These are phyloP conservation scores for Monochamus saltuarius DNA, from an alignment of 1,140 invertebrate species.

Conservation along the genomic window DNA sequence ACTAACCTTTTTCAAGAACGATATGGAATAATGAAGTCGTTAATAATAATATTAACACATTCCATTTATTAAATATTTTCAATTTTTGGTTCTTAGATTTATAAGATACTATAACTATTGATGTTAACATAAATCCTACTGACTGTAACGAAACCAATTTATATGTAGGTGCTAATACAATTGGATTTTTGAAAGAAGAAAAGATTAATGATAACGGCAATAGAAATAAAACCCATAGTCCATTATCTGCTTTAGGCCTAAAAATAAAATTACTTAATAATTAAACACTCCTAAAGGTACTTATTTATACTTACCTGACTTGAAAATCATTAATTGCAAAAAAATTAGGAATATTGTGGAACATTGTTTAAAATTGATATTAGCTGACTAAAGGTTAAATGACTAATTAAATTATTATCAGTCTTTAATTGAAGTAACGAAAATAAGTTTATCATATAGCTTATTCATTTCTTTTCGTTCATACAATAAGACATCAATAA, in stretches of 20 bases:
- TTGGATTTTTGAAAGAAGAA: constrained; percentile 49
- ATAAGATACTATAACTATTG: constrained; percentile 34
- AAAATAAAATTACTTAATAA: constrained; percentile 31
- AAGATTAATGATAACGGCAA: constrained; percentile 54
- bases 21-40: constrained; percentile 32
- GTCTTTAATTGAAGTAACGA: not conserved
- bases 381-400: constrained; percentile 19
- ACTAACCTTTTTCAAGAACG: constrained; percentile 39
- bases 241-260: constrained; percentile 55
- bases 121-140: constrained; percentile 34
- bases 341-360: constrained; percentile 1
- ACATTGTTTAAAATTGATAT: not conserved
- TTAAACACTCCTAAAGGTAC: not conserved
- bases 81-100: constrained; percentile 30
- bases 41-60: constrained; percentile 31
- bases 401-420: constrained; percentile 9
- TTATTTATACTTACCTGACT: constrained; percentile 14
- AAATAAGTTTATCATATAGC: not conserved
- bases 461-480: constrained; percentile 7
- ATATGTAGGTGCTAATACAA: constrained; percentile 50
- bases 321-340: constrained; percentile 11
- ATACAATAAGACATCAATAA: no score
- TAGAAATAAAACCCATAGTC: constrained; percentile 59
- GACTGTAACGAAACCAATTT: constrained; percentile 50
- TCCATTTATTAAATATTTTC: constrained; percentile 19